Conservation (phyloP, 2,113 vertebrate genomes). For the Chiloscyllium plagiosum region DNA sequence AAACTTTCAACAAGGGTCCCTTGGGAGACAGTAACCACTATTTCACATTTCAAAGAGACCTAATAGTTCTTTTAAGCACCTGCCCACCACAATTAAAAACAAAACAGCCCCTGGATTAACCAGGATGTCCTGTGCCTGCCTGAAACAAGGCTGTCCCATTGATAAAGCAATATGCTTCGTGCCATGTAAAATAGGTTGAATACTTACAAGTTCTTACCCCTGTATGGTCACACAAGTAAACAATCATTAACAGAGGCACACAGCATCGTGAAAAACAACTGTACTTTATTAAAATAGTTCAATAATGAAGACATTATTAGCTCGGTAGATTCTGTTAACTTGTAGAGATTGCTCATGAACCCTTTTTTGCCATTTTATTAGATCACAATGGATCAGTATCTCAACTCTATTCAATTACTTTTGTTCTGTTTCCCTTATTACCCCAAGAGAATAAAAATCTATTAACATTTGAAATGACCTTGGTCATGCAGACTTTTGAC, state of each 20-base stretch:
- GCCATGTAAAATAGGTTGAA: no score
- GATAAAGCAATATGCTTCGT: no score
- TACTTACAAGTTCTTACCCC: not conserved
- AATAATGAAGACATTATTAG: not conserved
- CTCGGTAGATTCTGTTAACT: not conserved
- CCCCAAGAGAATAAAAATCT: not conserved
- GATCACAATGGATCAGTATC: not conserved
- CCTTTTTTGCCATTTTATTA: not conserved
- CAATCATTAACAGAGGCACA: not conserved
- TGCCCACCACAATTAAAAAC: no score
- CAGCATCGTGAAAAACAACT: not conserved
- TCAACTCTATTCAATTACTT: not conserved
- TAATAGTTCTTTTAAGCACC: no score
- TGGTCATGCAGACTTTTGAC: not conserved
- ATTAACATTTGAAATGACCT: not conserved
- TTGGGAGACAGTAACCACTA: no score
- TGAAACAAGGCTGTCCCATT: no score
- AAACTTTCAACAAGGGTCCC: not conserved
- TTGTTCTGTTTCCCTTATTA: not conserved
- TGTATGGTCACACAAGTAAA: not conserved
- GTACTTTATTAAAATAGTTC: not conserved
- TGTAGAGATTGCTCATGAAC: not conserved
- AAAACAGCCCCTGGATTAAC: no score
- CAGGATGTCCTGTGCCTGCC: no score
- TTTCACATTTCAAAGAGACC: no score